Conservation (phyloP, 2,113 vertebrate genomes). For the Gallinago undulata region DNA sequence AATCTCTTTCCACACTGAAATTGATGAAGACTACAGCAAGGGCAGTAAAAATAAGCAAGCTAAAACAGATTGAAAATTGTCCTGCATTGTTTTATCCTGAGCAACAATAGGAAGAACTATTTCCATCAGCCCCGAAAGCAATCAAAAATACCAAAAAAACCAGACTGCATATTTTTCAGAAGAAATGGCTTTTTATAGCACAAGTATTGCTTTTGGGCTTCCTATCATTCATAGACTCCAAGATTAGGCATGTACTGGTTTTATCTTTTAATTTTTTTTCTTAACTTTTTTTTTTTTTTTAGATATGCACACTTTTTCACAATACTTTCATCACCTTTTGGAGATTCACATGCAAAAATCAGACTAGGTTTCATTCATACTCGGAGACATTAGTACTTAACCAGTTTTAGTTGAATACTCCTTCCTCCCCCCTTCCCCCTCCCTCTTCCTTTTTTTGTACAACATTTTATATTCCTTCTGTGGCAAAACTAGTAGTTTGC, state of each 20-base stretch:
- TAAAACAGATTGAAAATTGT: constrained; percentile 1
- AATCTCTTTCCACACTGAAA: constrained; percentile 8
- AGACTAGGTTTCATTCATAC: neutral
- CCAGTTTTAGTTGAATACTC: neutral
- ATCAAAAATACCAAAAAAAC: neutral
- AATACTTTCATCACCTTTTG: neutral
- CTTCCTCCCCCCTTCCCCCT: neutral
- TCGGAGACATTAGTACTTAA: neutral
- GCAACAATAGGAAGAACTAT: neutral
- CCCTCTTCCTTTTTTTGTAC: neutral
- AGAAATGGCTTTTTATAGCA: neutral
- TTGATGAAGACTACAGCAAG: neutral
- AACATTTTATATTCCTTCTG: neutral
- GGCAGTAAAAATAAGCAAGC: constrained; percentile 19
- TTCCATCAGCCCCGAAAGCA: constrained; percentile 2
- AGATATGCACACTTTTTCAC: neutral
- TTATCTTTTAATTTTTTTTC: neutral
- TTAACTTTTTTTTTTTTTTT: neutral
- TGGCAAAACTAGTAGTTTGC: neutral
- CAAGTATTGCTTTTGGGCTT: neutral
- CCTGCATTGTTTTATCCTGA: neutral
- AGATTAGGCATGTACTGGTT: neutral
- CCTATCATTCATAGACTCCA: neutral
- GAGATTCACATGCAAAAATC: neutral
- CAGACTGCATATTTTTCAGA: neutral